Conservation (phyloP, 1,140 invertebrate species). For the Microplitis demolitor region DNA sequence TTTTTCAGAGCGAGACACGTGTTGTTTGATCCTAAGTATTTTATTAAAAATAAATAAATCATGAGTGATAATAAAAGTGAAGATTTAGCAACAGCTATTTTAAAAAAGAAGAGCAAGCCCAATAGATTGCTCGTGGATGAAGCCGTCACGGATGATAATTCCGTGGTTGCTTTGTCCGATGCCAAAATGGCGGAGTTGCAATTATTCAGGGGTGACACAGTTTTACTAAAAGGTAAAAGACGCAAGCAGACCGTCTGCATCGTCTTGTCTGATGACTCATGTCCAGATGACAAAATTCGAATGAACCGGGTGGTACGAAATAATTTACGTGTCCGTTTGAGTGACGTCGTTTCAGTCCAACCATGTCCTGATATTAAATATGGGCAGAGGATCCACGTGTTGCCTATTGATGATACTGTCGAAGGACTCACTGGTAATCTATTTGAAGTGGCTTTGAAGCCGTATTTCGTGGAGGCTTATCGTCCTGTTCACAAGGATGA, state of each 20-base stretch:
- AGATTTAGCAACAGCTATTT: slow-evolving; percentile 97
- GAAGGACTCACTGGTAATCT: slow-evolving; percentile 98
- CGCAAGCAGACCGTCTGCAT: slow-evolving; percentile 98
- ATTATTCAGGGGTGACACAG: slow-evolving; percentile 97
- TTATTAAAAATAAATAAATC: too few species aligned
- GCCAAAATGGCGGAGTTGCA: slow-evolving; percentile 99
- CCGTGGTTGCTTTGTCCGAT: slow-evolving; percentile 93
- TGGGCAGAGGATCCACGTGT: slow-evolving; percentile 96
- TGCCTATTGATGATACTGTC: slow-evolving; percentile 99
- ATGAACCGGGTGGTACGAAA: slow-evolving; percentile 99
- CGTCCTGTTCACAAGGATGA: slow-evolving; percentile 98
- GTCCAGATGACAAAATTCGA: slow-evolving; percentile 95
- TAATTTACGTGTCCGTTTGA: slow-evolving; percentile 95
- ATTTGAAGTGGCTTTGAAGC: slow-evolving; percentile 98
- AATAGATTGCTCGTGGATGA: slow-evolving; percentile 98
- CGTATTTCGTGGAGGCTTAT: slow-evolving; percentile 99
- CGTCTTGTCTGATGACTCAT: slow-evolving; percentile 94
- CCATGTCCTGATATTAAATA: slow-evolving; percentile 98
- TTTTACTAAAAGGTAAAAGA: slow-evolving; percentile 95
- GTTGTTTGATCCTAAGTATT: too few species aligned
- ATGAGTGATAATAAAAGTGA: slow-evolving; percentile 64
- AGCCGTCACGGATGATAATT: slow-evolving; percentile 98
- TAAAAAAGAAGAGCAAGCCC: slow-evolving; percentile 96
- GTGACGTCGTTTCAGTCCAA: slow-evolving; percentile 93
- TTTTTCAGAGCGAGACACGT: too few species aligned